These are phyloP conservation scores for Rhabdomys dilectus DNA, from an alignment of 2,113 vertebrate species.

Conservation along the genomic window DNA sequence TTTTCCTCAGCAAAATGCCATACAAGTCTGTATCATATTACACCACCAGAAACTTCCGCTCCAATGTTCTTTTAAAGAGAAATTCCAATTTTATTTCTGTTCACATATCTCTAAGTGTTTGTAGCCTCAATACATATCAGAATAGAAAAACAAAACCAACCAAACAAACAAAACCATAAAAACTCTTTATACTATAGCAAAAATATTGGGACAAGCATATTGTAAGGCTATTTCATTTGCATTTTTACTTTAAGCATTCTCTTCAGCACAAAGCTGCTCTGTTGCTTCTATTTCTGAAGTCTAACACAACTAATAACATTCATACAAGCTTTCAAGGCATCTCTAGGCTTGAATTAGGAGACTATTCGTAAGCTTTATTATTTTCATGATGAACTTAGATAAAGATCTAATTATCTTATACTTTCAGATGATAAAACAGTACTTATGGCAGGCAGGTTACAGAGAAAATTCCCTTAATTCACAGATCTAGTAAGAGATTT, in stretches of 20 bases:
- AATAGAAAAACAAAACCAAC: background rate
- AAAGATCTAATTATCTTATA: background rate
- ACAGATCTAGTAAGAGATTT: background rate
- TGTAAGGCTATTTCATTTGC: background rate
- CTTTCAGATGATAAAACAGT: background rate
- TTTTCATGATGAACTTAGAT: background rate
- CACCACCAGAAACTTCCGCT: no score
- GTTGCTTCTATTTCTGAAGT: background rate
- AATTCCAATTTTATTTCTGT: background rate
- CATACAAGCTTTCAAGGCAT: background rate
- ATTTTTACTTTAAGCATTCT: background rate
- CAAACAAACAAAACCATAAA: background rate
- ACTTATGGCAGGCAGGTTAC: background rate
- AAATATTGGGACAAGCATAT: background rate
- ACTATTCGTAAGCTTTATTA: background rate
- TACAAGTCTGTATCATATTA: no score
- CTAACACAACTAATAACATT: background rate
- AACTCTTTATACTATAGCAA: background rate
- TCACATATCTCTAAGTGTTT: background rate
- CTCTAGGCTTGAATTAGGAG: background rate
- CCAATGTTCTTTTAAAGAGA: background rate
- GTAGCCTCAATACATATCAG: background rate
- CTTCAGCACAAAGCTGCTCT: background rate
- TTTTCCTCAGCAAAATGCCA: no score
- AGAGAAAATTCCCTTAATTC: background rate